These are phyloP conservation scores for Pica pica DNA, from an alignment of 2,113 vertebrate genomes.

Conservation along the genomic window DNA sequence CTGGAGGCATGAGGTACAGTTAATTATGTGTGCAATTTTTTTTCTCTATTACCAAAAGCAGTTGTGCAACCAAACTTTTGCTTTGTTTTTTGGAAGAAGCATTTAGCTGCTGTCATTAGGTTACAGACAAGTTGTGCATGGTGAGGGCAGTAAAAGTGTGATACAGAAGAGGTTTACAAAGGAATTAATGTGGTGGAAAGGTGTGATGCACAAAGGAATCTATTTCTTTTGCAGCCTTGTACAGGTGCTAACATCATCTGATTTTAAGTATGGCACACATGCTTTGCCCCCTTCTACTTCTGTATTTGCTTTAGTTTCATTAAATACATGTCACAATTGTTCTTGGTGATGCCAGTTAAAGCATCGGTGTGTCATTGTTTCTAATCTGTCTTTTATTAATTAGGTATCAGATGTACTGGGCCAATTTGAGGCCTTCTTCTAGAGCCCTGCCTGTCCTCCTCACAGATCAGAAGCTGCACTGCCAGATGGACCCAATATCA, in stretches of 20 bases:
- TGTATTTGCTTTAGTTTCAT: not conserved
- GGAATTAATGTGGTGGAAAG: not conserved
- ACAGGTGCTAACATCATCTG: not conserved
- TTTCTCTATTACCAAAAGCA: not conserved
- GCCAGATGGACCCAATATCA: not conserved
- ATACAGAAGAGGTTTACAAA: not conserved
- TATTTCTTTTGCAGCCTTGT: not conserved
- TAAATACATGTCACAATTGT: not conserved
- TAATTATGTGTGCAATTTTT: not conserved
- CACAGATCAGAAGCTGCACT: not conserved
- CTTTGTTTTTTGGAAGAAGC: not conserved
- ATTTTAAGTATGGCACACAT: not conserved
- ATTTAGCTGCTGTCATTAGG: not conserved
- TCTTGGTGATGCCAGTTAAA: not conserved
- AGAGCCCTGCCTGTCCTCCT: not conserved
- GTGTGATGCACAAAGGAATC: not conserved
- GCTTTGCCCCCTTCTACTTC: not conserved
- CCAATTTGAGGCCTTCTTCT: not conserved
- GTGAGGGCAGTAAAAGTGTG: not conserved
- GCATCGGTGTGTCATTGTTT: not conserved
- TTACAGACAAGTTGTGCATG: not conserved
- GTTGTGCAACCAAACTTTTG: not conserved
- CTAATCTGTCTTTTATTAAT: not conserved
- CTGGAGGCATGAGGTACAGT: not conserved
- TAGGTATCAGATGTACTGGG: not conserved